These are phyloP conservation scores for Craniophora ligustri DNA, from an alignment of 2,888 invertebrate genomes.

Conservation along the genomic window DNA sequence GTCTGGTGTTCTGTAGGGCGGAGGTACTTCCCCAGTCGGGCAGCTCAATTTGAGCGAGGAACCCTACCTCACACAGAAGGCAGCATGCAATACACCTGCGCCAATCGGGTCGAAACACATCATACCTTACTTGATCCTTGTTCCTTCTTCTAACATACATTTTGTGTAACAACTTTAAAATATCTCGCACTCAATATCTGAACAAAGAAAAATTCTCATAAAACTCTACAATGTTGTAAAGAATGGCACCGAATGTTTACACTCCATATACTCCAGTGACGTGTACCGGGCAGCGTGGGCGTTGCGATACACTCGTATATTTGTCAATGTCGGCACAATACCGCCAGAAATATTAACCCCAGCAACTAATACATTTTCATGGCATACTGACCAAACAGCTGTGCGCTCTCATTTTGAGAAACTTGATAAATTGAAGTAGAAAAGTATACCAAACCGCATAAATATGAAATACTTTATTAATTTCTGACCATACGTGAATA, in stretches of 20 bases:
- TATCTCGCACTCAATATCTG: neutral
- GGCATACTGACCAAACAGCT: neutral
- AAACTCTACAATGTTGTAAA: neutral
- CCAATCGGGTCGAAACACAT: too few species aligned
- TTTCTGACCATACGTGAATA: too few species aligned
- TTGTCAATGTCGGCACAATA: constrained; percentile 19
- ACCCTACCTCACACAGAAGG: too few species aligned
- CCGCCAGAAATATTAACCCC: constrained; percentile 14
- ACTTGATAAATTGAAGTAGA: too few species aligned
- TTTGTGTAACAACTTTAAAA: neutral
- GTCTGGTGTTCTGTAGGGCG: too few species aligned
- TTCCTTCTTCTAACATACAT: neutral
- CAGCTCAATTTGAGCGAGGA: too few species aligned
- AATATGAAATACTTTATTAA: too few species aligned
- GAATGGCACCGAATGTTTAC: neutral
- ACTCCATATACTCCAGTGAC: neutral
- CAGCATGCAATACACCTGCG: too few species aligned
- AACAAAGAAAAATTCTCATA: constrained; percentile 1
- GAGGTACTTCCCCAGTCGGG: too few species aligned
- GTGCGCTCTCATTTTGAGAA: neutral
- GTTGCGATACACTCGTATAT: constrained; percentile 10
- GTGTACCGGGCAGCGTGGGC: constrained; percentile 2
- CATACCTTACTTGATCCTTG: too few species aligned
- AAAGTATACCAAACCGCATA: too few species aligned
- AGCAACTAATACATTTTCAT: constrained; percentile 1